These are phyloP conservation scores for Xestoiulus laeticollis DNA, from an alignment of 2,888 invertebrate species.

Conservation along the genomic window DNA sequence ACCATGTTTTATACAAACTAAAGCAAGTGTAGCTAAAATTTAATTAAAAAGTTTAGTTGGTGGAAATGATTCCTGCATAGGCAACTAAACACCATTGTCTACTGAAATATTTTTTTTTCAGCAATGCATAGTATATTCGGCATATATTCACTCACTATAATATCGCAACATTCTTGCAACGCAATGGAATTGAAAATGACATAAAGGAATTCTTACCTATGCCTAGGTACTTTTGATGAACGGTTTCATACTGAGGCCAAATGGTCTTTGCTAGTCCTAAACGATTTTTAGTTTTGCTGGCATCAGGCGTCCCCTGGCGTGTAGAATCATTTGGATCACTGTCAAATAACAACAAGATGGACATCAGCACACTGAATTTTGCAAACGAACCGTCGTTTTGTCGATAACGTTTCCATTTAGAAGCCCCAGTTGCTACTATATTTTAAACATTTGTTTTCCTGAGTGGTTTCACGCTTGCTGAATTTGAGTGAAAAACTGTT, in stretches of 20 bases:
- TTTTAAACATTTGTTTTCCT: too few species aligned
- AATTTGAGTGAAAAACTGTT: too few species aligned
- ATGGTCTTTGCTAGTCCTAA: slow-evolving; percentile 61
- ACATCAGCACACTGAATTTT: background rate
- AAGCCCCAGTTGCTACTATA: too few species aligned
- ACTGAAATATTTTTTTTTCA: background rate
- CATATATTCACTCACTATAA: background rate
- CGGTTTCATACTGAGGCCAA: slow-evolving; percentile 93
- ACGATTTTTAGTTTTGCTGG: slow-evolving; percentile 56
- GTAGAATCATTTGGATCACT: slow-evolving; percentile 89
- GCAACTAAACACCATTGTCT: background rate
- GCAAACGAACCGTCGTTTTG: background rate
- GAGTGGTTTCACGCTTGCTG: too few species aligned
- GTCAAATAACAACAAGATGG: slow-evolving; percentile 58
- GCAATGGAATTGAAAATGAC: slow-evolving; percentile 30
- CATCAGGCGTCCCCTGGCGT: slow-evolving; percentile 44
- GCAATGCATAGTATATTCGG: too few species aligned
- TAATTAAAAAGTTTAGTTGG: background rate
- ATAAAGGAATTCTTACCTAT: slow-evolving; percentile 74
- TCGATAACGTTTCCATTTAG: background rate
- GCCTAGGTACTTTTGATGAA: slow-evolving; percentile 91
- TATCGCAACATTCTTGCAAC: background rate
- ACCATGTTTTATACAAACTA: background rate
- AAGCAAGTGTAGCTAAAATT: background rate
- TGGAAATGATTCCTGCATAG: background rate